Conservation (phyloP, 2,797 vertebrate genomes). For the Danio kyathit region DNA sequence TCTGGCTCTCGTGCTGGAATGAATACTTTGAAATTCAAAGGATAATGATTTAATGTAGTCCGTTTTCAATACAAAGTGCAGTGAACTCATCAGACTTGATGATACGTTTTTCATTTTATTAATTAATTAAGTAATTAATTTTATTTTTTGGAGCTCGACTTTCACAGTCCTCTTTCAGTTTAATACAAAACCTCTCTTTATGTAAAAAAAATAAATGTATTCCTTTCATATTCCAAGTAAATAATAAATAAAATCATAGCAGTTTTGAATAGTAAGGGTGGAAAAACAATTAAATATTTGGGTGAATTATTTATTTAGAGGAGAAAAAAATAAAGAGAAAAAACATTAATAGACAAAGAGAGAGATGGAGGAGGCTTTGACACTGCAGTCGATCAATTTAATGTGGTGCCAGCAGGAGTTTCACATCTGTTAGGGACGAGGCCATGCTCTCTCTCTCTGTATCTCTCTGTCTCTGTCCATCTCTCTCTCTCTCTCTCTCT, state of each 20-base stretch:
- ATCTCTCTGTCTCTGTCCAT: constrained; percentile 21
- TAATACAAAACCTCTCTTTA: too few relatives aligned
- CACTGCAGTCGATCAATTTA: constrained; percentile 60
- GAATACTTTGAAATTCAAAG: neutral
- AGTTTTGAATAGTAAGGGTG: neutral
- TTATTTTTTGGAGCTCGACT: neutral
- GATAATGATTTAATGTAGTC: neutral
- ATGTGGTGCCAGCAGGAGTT: constrained; percentile 59
- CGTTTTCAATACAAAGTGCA: neutral
- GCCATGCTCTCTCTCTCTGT: constrained; percentile 36
- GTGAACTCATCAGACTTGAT: neutral
- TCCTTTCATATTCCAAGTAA: neutral
- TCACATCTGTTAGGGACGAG: constrained; percentile 58
- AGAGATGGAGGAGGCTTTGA: constrained; percentile 48
- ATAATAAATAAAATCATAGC: neutral
- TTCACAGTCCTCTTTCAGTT: neutral
- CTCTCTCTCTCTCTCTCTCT: constrained; percentile 41
- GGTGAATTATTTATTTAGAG: neutral
- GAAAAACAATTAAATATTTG: neutral
- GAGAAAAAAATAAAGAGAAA: neutral
- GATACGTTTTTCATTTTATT: too few relatives aligned
- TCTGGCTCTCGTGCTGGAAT: neutral
- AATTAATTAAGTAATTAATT: too few relatives aligned
- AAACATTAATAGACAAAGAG: constrained; percentile 23
- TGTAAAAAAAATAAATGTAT: neutral